Base-by-base conservation (phyloP, 1,140 invertebrate genomes). In the Drosophila tani region DNA sequence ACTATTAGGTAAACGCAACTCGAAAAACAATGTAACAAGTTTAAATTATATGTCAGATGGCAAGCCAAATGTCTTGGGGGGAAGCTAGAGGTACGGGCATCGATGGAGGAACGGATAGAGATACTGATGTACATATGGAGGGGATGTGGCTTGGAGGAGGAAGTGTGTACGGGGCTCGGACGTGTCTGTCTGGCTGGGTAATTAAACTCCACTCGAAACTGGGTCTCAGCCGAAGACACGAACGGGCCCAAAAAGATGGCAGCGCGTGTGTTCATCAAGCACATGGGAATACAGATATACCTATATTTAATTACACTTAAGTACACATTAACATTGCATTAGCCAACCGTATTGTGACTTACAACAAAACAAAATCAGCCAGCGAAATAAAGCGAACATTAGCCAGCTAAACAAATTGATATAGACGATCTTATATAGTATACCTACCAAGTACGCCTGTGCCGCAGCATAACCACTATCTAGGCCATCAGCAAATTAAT, bases 331-430 rank as follows among this genome's bases (percentile, higher is more conserved):
- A 64, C 50, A 71, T 64, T 77, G 66, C 86, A 84, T 87, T 84
- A 87, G 84, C 84, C 84, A 88, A 84, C 84, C 84, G 80, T 90
- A 88, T 90, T 88, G 84, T 88, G 84, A 88, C 84, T 88, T 88
- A 88, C 77, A 69, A 73, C 64, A 82, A 47, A 56, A 43, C 67
- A 82, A 60, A 66, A 73, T 32, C 51, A 80, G 38, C 40, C 45
- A 75, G 58, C 51, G 43, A 32, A 41, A 27, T 49, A 73, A 50
- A 50, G 51, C 51, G 38, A 63, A 55, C 55, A 60, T 51, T 46
- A 53, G 67, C 49, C 76, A 67, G 70, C 74, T 78, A 82, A 81
- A 50, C 46, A 58, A 65, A 75, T 78, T 82, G 60, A 73, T 75
- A 74, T 69, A 49, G 60, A 64, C 49, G 50, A 75, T 75, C 50